Evolutionary conservation across 64 coral and sea anemone genomes (phyloP).

Genomic region (Catalaphyllia jardinei): DNA sequence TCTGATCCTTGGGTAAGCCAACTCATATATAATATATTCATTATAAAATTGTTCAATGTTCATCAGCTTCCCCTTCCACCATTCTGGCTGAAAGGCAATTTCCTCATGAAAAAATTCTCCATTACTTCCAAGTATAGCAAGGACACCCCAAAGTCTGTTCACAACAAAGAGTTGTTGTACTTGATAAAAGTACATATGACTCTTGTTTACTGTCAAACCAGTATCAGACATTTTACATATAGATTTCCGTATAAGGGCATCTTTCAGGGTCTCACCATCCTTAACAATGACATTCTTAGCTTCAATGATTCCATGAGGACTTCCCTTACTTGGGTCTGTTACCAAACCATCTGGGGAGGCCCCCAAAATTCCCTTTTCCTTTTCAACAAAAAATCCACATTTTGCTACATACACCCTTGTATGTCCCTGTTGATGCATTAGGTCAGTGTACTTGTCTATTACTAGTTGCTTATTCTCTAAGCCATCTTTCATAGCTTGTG

Average conservation of each 20-base stretch:
- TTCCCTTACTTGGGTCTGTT: too few species aligned
- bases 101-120: slow-evolving; percentile 43
- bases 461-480: too few species aligned
- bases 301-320: too few species aligned
- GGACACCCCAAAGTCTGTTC: slow-evolving; percentile 36
- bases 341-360: slow-evolving; percentile 44
- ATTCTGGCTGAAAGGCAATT: slow-evolving; percentile 49
- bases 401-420: too few species aligned
- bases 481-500: too few species aligned
- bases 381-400: too few species aligned
- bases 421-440: too few species aligned
- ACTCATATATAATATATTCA: slow-evolving; percentile 46
- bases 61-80: slow-evolving; percentile 32
- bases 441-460: too few species aligned
- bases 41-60: slow-evolving; percentile 50
- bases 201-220: slow-evolving; percentile 38
- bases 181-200: slow-evolving; percentile 46
- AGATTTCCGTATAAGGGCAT: slow-evolving; percentile 2
- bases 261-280: too few species aligned
- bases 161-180: slow-evolving; percentile 6
- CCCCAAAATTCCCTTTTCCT: slow-evolving; percentile 22
- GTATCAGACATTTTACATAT: slow-evolving; percentile 47
- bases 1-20: slow-evolving; percentile 35
- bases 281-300: too few species aligned
- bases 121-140: slow-evolving; percentile 53